Conservation (phyloP, 2,113 vertebrate genomes). For the Motacilla tschutschensis region DNA sequence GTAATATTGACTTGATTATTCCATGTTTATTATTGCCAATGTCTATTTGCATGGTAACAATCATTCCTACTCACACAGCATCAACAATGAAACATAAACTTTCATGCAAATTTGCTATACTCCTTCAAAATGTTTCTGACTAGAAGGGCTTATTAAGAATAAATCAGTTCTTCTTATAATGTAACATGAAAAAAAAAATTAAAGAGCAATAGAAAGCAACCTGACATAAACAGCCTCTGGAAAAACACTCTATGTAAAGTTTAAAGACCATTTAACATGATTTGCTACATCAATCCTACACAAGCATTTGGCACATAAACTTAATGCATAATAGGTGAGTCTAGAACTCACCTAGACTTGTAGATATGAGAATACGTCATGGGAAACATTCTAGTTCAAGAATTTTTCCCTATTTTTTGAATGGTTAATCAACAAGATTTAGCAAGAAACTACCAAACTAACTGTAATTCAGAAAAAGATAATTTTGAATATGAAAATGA, state of each 20-base stretch:
- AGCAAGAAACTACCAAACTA: not conserved
- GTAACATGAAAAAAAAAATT: not conserved
- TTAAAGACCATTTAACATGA: not conserved
- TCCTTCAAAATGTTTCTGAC: not conserved
- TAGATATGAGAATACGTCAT: not conserved
- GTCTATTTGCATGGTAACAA: not conserved
- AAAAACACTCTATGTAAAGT: not conserved
- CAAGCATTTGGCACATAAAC: not conserved
- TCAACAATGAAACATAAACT: not conserved
- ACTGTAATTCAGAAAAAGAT: rapidly evolving
- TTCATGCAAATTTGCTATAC: not conserved
- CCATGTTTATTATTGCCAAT: not conserved
- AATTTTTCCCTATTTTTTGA: not conserved
- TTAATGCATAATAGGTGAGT: not conserved
- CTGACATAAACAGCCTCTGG: not conserved
- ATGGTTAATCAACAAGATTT: not conserved
- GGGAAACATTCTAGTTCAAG: not conserved
- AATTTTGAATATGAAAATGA: not conserved
- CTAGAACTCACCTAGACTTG: not conserved
- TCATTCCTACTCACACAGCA: not conserved
- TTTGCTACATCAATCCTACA: not conserved
- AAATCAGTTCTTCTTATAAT: not conserved
- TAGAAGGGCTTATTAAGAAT: not conserved
- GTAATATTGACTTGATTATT: not conserved
- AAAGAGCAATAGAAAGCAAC: not conserved